These are phyloP conservation scores for Lacanobia wlatinum DNA, from an alignment of 2,888 invertebrate species.

Conservation along the genomic window DNA sequence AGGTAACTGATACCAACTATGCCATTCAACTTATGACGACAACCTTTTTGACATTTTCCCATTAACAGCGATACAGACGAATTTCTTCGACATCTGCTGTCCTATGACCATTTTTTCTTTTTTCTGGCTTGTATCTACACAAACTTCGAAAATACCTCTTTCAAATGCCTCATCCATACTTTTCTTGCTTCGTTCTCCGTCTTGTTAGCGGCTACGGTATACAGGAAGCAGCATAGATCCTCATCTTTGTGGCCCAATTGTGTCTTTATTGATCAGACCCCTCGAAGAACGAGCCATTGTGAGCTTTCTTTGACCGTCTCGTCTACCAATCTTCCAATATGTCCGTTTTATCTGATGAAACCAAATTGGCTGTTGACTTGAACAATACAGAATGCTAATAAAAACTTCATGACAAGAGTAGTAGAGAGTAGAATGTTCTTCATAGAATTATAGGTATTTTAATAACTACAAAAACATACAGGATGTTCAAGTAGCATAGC, in stretches of 20 bases:
- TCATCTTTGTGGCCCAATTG: slow-evolving; percentile 85
- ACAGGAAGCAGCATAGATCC: slow-evolving; percentile 80
- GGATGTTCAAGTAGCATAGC: too few relatives aligned
- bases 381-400: background rate
- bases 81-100: background rate
- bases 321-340: slow-evolving; percentile 29
- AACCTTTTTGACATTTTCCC: too few relatives aligned
- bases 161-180: slow-evolving; percentile 31
- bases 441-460: too few relatives aligned
- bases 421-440: too few relatives aligned
- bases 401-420: too few relatives aligned
- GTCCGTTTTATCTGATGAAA: slow-evolving; percentile 8
- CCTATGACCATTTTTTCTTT: background rate
- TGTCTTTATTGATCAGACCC: slow-evolving; percentile 55
- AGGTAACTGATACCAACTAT: background rate
- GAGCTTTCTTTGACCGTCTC: slow-evolving; percentile 28
- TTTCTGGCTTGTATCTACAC: background rate
- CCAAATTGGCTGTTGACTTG: slow-evolving; percentile 18
- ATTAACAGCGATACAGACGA: background rate
- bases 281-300: slow-evolving; percentile 34
- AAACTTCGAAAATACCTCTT: background rate
- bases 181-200: slow-evolving; percentile 6
- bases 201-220: slow-evolving; percentile 62
- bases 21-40: too few relatives aligned
- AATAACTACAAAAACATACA: too few relatives aligned